Base-by-base conservation (phyloP, 2,113 vertebrate species). In the Dolichallabes microphthalmus region DNA sequence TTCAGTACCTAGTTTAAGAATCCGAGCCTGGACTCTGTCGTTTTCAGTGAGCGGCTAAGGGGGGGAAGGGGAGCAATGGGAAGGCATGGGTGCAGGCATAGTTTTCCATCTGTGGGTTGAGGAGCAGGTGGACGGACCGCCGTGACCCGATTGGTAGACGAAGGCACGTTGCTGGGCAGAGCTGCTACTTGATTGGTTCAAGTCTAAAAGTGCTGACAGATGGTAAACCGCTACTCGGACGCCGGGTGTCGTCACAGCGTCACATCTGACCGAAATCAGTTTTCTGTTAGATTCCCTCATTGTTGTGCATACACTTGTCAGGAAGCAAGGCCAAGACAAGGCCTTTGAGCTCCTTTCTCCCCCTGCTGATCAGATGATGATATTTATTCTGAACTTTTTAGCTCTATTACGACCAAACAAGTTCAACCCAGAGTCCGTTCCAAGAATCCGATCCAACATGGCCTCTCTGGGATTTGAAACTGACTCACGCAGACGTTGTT, bases 141-240 rank as follows among this genome's bases (percentile, higher is more conserved):
- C 32, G 55, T 8, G 2, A 25, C 68, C 58, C 80, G 50, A 89
- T 89, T 91, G 91, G 91, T 82, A 55, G 15, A 30, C 32, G 86
- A 85, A 9, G 32, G 30, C 20, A 39, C 81, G 88, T 84, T 45
- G 80, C 73, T 81, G 66, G 55, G 86, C 64, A 19, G 64, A 81
- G 52, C 60, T 69, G 68, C 2, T 0, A 15, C 50, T n/a, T 35
- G 39, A 88, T 90, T 91, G 91, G 90, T 84, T 69, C 10, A 30
- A 69, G 83, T 82, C 81, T 85, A 86, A 64, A 85, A 25, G 90
- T 82, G 89, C 89, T 91, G 93, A 95, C 94, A 94, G 93, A 94
- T 94, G 93, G 93, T 82, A 92, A 93, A 93, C 90, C 90, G 91
- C 87, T 88, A 63, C 75, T 85, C 88, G 57, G 78, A 15, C 61